phyloP scores from a whole-genome alignment of 2,113 vertebrate genomes.

The Sapayoa aenigma region DNA sequence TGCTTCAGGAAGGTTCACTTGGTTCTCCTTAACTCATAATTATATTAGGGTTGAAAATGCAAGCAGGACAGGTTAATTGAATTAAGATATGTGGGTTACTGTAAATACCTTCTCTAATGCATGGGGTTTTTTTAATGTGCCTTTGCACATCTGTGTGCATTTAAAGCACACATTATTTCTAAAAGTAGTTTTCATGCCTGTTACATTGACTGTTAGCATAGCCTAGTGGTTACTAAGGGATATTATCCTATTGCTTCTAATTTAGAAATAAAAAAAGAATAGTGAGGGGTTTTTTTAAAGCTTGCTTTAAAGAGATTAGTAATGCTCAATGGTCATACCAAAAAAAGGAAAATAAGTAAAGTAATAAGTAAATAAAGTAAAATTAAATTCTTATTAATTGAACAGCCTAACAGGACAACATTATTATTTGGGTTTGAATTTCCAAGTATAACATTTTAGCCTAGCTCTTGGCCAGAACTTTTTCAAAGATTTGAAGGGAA shows the following conservation, averaged over 20 bases:
- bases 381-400: not conserved
- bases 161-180: not conserved
- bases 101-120: not conserved
- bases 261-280: not conserved
- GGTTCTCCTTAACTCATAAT: not conserved
- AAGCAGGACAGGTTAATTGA: not conserved
- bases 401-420: not conserved
- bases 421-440: not conserved
- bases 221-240: slow-evolving; percentile 70
- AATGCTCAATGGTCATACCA: not conserved
- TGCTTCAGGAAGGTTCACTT: not conserved
- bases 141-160: not conserved
- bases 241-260: not conserved
- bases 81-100: not conserved
- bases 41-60: not conserved
- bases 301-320: not conserved
- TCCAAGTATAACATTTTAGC: not conserved
- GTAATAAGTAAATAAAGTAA: not conserved
- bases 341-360: not conserved
- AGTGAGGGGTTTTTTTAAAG: not conserved
- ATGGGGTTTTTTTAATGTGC: not conserved
- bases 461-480: not conserved
- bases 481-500: not conserved
- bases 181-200: not conserved
- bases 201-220: slow-evolving; percentile 67